Percentiles rank a stretch among this genome's conserved stretches.
Evolutionary conservation across 2,888 invertebrate species (phyloP).

Genomic region (Lapara coniferarum): DNA sequence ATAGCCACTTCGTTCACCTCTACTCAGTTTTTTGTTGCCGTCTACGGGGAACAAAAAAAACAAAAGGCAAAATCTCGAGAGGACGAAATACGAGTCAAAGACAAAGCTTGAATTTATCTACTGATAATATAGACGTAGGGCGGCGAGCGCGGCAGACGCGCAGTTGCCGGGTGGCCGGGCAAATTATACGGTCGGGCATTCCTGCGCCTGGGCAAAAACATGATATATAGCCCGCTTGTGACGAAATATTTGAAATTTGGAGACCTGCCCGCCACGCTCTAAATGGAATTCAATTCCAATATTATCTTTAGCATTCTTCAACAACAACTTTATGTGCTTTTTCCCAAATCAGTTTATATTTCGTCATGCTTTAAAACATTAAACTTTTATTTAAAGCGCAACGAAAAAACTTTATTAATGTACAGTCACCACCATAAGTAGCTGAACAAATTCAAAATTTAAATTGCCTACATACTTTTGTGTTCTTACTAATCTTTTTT

Average conservation of each 20-base stretch:
- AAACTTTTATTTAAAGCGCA: neutral
- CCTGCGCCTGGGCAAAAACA: constrained; percentile 78
- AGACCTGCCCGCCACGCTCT: constrained; percentile 75
- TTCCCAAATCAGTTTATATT: neutral
- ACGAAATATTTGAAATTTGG: constrained; percentile 79
- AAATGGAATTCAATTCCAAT: constrained; percentile 73
- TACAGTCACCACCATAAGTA: no score
- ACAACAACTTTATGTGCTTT: constrained; percentile 60
- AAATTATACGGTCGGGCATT: constrained; percentile 81
- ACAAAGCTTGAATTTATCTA: constrained; percentile 84
- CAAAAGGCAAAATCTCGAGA: constrained; percentile 80
- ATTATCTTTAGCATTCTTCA: constrained; percentile 67
- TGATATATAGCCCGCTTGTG: constrained; percentile 80
- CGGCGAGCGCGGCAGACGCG: constrained; percentile 74
- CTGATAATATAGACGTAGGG: constrained; percentile 84
- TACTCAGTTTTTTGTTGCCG: constrained; percentile 82
- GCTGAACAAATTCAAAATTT: no score
- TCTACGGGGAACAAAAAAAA: constrained; percentile 69
- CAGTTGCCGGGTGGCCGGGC: constrained; percentile 77
- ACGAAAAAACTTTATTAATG: no score
- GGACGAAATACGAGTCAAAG: constrained; percentile 84
- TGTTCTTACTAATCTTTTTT: no score
- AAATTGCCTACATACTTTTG: no score
- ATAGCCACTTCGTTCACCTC: constrained; percentile 83
- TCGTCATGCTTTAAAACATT: neutral